A percentile compares a stretch with the other conserved stretches of the same genome.
These are phyloP conservation scores for Remorina albescens DNA, from an alignment of 2,797 vertebrate genomes.

Conservation along the genomic window DNA sequence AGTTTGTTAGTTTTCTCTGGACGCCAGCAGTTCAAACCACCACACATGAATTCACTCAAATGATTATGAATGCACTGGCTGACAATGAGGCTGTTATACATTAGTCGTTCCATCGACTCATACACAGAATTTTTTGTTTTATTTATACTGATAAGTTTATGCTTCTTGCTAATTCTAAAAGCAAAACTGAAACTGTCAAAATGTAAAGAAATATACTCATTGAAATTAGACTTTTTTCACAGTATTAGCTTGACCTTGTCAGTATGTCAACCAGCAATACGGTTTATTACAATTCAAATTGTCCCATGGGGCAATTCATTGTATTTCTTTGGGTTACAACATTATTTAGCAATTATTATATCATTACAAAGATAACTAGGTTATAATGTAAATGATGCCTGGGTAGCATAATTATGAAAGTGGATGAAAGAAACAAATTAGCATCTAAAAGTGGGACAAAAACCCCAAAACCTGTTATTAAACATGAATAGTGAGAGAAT, in stretches of 20 bases:
- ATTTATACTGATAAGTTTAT: constrained; percentile 22
- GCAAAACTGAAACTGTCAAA: neutral
- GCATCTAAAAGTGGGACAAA: neutral
- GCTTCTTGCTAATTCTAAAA: constrained; percentile 10
- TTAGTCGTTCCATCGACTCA: constrained; percentile 38
- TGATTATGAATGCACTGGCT: constrained; percentile 39
- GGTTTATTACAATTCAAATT: neutral
- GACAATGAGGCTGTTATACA: constrained; percentile 34
- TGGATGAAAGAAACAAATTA: constrained; percentile 6
- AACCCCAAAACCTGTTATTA: neutral
- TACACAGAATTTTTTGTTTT: constrained; percentile 11
- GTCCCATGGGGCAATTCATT: neutral
- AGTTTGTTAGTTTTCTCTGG: constrained; percentile 47
- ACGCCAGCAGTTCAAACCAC: constrained; percentile 30
- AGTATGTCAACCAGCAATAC: neutral
- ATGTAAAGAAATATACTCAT: constrained; percentile 10
- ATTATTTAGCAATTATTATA: neutral
- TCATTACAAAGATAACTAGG: neutral
- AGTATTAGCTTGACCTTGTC: neutral
- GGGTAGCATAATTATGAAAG: neutral
- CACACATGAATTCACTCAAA: constrained; percentile 29
- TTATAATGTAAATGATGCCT: constrained; percentile 3
- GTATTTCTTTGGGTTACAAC: neutral
- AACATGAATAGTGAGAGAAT: constrained; percentile 14
- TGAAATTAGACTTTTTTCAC: neutral